Evolutionary conservation across 2,888 invertebrate species (phyloP), one percentile per base, ranked within the genome.

Genomic region (Eulithis testata): DNA sequence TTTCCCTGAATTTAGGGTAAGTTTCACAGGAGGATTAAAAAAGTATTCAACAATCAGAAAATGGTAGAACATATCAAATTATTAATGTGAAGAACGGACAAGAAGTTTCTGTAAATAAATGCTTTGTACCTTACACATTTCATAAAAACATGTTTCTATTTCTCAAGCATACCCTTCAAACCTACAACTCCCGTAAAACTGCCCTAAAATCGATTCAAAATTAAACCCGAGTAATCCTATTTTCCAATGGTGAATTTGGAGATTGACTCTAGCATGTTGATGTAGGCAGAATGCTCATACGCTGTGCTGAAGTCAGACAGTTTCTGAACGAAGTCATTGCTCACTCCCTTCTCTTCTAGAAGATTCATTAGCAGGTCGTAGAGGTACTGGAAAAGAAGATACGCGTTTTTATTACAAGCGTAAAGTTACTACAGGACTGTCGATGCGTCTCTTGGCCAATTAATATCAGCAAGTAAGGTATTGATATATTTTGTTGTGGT

Each of bases 351-450:
- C 85, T 99, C 99, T 87, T 99, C 99, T 65, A 99, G 94, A 74
- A 98, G 94, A 83, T 99, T 98, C 96, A 99, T 97, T 73, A 99
- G 92, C 55, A 98, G 94, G 86, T 99, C 99, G 83, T 99, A 99
- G 60, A 99, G 92, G 82, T 98, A 98, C 97, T 98, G 93, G 12
- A 67, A 68, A 40, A 37, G 31, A 63, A 5, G 21, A 57, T 52
- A 63, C 4, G n/a, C 11, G 5, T 7, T 50, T 6, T 31, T 50
- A 50, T 31, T 11, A 49, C 27, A 45, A 40, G 9, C 37, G 8
- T 37, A 37, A 2, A 37, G 21, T 21, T 21, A 37, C 37, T 3
- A 37, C 37, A 21, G 21, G 21, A 21, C 21, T 21, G 21, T 37
- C 37, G 37, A 37, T 37, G 5, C 37, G 21, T 21, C 21, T 21